phyloP scores from a whole-genome alignment of 2,797 vertebrate species.

The Ptychadena robeensis region DNA sequence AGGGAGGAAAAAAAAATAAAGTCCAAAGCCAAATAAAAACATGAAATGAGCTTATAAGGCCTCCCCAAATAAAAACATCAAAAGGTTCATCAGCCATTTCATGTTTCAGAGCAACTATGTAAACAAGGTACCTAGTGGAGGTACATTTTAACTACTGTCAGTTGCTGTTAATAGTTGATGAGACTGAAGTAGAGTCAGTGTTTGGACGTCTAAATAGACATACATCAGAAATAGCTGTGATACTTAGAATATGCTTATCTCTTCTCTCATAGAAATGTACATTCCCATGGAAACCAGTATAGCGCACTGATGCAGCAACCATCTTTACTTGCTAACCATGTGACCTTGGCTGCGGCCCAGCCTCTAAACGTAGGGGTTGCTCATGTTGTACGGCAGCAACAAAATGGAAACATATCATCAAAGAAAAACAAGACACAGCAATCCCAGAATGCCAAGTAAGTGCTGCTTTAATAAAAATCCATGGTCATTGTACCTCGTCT shows the following conservation, averaged over 20 bases:
- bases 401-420: slow-evolving; percentile 77
- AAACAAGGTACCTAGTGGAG: too few relatives aligned
- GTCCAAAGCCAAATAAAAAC: too few relatives aligned
- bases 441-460: slow-evolving; percentile 83
- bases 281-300: slow-evolving; percentile 90
- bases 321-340: slow-evolving; percentile 81
- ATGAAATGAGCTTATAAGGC: too few relatives aligned
- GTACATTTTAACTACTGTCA: too few relatives aligned
- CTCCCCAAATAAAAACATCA: too few relatives aligned
- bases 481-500: not conserved
- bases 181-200: not conserved
- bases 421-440: slow-evolving; percentile 88
- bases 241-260: slow-evolving; percentile 13
- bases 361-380: slow-evolving; percentile 80
- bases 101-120: too few relatives aligned
- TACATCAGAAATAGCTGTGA: not conserved
- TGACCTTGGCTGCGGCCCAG: slow-evolving; percentile 78
- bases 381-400: slow-evolving; percentile 83
- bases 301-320: slow-evolving; percentile 86
- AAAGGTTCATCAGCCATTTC: too few relatives aligned
- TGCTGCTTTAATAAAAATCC: slow-evolving; percentile 17
- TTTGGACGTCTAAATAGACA: not conserved
- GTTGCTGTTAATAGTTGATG: not conserved
- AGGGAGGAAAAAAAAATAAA: too few relatives aligned
- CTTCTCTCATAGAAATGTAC: slow-evolving; percentile 72